Conservation (phyloP, 2,797 vertebrate species). For the Pipistrellus kuhlii region DNA sequence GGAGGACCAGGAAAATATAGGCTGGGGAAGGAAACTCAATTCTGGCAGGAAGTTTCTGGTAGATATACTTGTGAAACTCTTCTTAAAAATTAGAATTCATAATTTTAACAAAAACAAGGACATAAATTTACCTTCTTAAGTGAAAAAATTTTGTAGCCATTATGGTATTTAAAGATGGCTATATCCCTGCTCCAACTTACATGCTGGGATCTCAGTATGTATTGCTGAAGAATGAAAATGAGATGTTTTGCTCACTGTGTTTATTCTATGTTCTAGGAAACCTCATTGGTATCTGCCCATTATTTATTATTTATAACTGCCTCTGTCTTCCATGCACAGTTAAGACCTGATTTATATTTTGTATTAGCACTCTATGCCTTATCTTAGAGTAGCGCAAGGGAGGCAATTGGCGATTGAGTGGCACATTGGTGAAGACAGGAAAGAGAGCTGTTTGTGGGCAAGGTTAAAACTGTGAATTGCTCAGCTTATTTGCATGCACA, state of each 20-base stretch:
- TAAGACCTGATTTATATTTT: constrained; percentile 39
- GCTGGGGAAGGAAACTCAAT: background rate
- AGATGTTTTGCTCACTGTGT: constrained; percentile 9
- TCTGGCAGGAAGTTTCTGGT: background rate
- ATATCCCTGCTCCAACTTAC: background rate
- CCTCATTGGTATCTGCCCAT: background rate
- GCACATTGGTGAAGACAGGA: background rate
- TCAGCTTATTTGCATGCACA: constrained; percentile 27
- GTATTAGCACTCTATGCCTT: background rate
- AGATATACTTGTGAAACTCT: no score
- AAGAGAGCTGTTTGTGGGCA: background rate
- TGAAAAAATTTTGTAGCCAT: background rate
- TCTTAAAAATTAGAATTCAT: background rate
- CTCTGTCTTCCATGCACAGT: background rate
- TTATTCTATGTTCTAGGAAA: constrained; percentile 32
- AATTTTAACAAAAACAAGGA: constrained; percentile 13
- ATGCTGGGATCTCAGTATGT: background rate
- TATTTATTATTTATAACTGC: constrained; percentile 24
- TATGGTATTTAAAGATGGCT: background rate
- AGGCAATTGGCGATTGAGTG: background rate
- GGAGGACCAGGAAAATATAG: background rate
- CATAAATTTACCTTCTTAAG: background rate
- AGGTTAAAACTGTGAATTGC: background rate
- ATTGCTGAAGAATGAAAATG: background rate
- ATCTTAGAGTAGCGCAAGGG: background rate